Conservation (phyloP, 2,113 vertebrate species). For the Campylorhamphus procurvoides region DNA sequence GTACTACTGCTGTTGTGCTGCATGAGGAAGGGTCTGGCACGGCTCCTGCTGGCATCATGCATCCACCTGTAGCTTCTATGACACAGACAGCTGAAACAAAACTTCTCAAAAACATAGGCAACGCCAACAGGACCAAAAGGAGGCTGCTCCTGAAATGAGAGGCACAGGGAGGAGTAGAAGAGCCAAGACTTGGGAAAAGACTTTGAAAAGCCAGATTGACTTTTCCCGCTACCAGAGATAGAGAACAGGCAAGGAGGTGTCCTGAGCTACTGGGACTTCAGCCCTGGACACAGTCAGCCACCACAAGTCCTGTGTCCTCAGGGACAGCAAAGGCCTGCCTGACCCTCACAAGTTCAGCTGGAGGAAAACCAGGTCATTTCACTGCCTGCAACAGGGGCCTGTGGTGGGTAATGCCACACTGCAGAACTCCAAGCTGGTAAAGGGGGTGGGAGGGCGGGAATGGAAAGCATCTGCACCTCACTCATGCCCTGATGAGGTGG, state of each 20-base stretch:
- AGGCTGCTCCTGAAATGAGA: background rate
- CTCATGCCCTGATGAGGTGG: background rate
- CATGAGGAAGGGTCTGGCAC: background rate
- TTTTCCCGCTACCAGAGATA: background rate
- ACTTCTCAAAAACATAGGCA: background rate
- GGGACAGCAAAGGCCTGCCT: background rate
- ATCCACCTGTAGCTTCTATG: background rate
- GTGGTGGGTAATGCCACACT: background rate
- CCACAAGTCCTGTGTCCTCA: background rate
- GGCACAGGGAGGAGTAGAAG: background rate
- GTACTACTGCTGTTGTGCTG: background rate
- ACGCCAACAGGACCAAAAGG: background rate
- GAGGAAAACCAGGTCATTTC: background rate
- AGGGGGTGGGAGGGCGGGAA: no score
- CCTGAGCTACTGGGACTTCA: background rate
- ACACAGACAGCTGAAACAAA: background rate
- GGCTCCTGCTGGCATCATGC: background rate
- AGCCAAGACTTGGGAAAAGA: background rate
- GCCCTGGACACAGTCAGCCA: no score
- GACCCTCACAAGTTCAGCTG: background rate
- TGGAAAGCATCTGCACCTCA: background rate
- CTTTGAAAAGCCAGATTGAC: background rate
- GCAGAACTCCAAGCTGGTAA: background rate
- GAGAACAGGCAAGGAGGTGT: background rate
- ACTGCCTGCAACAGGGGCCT: background rate